Evolutionary conservation across 2,113 vertebrate genomes (phyloP), one percentile per base, ranked within the genome.

Genomic region (Protobothrops flavoviridis): DNA sequence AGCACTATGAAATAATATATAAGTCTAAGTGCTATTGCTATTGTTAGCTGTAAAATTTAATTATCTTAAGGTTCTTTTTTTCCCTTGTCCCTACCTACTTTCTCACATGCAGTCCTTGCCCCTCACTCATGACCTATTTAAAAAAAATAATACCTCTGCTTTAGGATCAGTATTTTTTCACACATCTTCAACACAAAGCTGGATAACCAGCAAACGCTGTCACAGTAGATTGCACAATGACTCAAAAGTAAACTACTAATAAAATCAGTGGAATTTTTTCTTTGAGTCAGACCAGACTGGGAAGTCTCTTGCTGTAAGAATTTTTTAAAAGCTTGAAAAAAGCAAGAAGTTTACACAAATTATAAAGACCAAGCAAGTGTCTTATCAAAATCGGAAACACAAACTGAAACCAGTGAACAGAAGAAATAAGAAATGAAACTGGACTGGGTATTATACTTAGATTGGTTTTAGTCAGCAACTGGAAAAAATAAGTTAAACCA

Each of bases 331-430:
- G 52, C 12, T 39, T 29, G 52, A 81, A n/a, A 69, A 56, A 23
- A 74, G 45, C 29, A 33, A 91, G 52, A 43, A 20, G 26, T 91
- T 85, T 91, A 39, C 24, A 56, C 12, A 26, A 81, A 39, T 53
- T 33, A 43, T 81, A 81, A 81, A 86, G 93, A 93, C 92, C 12
- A 50, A 93, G 91, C 59, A 94, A n/a, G 26, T n/a, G 64, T 93
- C 29, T 94, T 91, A 39, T 56, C 91, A 94, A 91, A 95, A 94
- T 74, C 85, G 95, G 2, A 4, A 89, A 57, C 50, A 97, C 95
- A 97, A 97, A 97, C 95, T 93, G 96, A 97, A 97, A 97, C 94
- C 91, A 95, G 81, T 0, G 81, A 87, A 95, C 0, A 5, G 86
- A 91, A 94, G 52, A 92, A 86, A 95, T 92, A 92, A 94, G 91